phyloP scores from a whole-genome alignment of 1,140 invertebrate species.

The Lasaia peninsularis region DNA sequence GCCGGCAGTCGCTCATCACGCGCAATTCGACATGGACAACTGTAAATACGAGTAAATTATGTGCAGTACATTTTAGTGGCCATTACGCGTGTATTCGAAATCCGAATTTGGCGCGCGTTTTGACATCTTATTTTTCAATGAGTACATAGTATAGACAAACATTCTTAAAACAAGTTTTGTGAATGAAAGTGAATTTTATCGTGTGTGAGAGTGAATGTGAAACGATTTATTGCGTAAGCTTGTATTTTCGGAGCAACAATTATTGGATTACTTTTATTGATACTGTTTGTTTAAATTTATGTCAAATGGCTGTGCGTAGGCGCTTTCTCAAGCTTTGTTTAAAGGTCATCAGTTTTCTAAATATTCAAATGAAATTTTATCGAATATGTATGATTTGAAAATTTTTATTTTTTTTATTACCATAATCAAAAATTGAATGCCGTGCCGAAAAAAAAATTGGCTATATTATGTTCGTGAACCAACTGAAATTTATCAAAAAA shows the following conservation, averaged over 20 bases:
- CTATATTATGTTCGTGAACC: too few relatives aligned
- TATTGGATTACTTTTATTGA: conserved; percentile 7
- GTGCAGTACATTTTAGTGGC: conserved; percentile 35
- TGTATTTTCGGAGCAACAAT: conserved; percentile 13
- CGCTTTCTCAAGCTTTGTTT: not conserved
- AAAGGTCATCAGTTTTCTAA: too few relatives aligned
- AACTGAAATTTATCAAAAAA: too few relatives aligned
- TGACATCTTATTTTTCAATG: conserved; percentile 38
- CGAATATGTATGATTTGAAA: too few relatives aligned
- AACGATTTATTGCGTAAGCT: conserved; percentile 57
- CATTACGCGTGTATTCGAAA: conserved; percentile 27
- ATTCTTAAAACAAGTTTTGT: conserved; percentile 49
- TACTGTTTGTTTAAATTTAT: not conserved
- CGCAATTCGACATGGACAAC: conserved; percentile 73
- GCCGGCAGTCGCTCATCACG: conserved; percentile 60
- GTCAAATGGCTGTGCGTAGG: not conserved
- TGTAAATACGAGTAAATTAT: conserved; percentile 52
- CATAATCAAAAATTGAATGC: too few relatives aligned
- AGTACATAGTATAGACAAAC: conserved; percentile 22
- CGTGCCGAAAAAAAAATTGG: too few relatives aligned
- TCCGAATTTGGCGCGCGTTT: conserved; percentile 47
- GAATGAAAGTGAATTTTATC: conserved; percentile 59
- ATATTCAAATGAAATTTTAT: too few relatives aligned
- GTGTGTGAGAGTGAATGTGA: conserved; percentile 68
- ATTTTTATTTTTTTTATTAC: too few relatives aligned